A percentile compares a stretch with the other conserved stretches of the same genome.
phyloP scores from a whole-genome alignment of 2,113 vertebrate species.

The Lucifuga dentata region DNA sequence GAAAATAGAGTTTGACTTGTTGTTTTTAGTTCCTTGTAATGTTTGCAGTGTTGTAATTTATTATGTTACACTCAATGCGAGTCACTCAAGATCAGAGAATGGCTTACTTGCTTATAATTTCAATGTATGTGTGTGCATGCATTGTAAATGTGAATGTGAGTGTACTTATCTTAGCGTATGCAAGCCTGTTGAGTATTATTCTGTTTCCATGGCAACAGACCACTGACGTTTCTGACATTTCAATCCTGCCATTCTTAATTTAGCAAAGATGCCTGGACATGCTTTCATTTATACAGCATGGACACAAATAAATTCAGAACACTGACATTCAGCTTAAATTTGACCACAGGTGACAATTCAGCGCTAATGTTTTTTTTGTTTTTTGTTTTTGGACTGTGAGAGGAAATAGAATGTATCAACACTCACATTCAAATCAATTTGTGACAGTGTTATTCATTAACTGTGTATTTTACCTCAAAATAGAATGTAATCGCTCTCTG shows the following conservation, averaged over 20 bases:
- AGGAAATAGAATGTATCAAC: too few relatives aligned
- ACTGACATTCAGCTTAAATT: background rate
- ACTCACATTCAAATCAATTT: too few relatives aligned
- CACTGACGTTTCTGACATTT: slow-evolving; percentile 18
- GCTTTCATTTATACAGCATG: background rate
- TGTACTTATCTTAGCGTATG: background rate
- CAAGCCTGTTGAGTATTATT: slow-evolving; percentile 12
- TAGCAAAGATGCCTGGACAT: background rate
- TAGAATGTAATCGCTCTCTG: too few relatives aligned
- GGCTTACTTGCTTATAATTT: slow-evolving; percentile 1
- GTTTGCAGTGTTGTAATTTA: too few relatives aligned
- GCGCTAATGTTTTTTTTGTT: too few relatives aligned
- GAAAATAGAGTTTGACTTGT: background rate
- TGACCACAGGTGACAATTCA: background rate
- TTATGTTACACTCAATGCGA: background rate
- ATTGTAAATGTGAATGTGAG: slow-evolving; percentile 1
- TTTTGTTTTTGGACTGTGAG: too few relatives aligned
- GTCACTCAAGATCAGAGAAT: slow-evolving; percentile 6
- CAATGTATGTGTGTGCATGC: background rate
- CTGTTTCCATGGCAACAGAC: slow-evolving; percentile 28
- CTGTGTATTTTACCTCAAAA: too few relatives aligned
- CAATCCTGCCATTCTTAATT: background rate
- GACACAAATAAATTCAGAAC: background rate
- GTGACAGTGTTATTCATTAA: too few relatives aligned
- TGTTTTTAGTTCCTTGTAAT: too few relatives aligned